These are phyloP conservation scores for Clavelina lepadiformis DNA, from an alignment of 23 tunicate genomes.

Conservation along the genomic window DNA sequence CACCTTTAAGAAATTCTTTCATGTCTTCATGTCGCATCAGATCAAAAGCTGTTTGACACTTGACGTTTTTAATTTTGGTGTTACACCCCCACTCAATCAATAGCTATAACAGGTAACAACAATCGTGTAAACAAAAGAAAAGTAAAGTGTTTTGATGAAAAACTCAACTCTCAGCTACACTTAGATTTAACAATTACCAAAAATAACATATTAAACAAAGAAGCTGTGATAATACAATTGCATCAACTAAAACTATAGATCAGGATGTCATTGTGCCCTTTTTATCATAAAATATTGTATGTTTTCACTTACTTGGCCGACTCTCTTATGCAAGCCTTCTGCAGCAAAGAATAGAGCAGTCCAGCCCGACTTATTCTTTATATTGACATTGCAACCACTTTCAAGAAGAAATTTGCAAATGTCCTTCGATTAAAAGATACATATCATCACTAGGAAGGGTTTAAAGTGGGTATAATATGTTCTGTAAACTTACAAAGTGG, in stretches of 20 bases:
- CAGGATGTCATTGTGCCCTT: too few relatives aligned
- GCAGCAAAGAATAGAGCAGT: slow-evolving; percentile 85
- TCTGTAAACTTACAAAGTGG: slow-evolving; percentile 65
- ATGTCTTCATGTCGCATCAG: slow-evolving; percentile 66
- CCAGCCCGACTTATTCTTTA: slow-evolving; percentile 45
- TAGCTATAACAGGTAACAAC: slow-evolving; percentile 28
- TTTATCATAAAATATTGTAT: too few relatives aligned
- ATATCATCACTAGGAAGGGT: neutral
- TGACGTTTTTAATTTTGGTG: slow-evolving; percentile 45
- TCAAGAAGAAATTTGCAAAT: slow-evolving; percentile 67
- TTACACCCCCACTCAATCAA: slow-evolving; percentile 92
- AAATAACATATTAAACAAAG: too few relatives aligned
- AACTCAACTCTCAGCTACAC: too few relatives aligned
- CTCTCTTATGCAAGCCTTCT: slow-evolving; percentile 62
- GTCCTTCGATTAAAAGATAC: slow-evolving; percentile 21
- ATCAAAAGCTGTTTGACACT: slow-evolving; percentile 71
- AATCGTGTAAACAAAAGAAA: too few relatives aligned
- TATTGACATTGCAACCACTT: slow-evolving; percentile 61
- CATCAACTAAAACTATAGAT: too few relatives aligned
- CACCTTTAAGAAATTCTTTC: slow-evolving; percentile 50
- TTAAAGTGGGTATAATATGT: neutral
- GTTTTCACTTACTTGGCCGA: slow-evolving; percentile 77
- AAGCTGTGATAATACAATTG: too few relatives aligned
- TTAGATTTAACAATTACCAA: too few relatives aligned
- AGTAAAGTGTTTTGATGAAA: too few relatives aligned